Percentiles rank a stretch among this genome's conserved stretches.
These are phyloP conservation scores for Melanerpes aurifrons DNA, from an alignment of 2,113 vertebrate genomes.

Conservation along the genomic window DNA sequence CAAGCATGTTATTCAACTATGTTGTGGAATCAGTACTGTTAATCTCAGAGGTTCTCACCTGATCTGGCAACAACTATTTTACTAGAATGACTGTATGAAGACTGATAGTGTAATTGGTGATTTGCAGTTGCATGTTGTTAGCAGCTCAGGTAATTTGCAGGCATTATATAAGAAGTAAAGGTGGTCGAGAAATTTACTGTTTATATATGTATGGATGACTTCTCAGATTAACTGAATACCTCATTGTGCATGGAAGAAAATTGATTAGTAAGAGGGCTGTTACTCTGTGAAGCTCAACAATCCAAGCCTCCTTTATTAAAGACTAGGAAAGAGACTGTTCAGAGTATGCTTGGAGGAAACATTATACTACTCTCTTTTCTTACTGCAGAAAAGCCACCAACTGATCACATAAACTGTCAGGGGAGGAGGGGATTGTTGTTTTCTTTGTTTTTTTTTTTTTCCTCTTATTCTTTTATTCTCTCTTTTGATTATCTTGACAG, in stretches of 20 bases:
- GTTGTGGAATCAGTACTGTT: not conserved
- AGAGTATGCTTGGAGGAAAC: not conserved
- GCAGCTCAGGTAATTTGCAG: not conserved
- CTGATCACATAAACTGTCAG: not conserved
- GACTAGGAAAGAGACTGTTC: not conserved
- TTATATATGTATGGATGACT: not conserved
- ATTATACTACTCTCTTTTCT: not conserved
- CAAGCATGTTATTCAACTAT: not conserved
- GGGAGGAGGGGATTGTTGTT: too few species aligned
- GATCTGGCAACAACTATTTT: not conserved
- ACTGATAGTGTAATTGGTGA: not conserved
- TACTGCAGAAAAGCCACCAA: not conserved
- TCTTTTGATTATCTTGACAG: not conserved
- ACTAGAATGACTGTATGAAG: not conserved
- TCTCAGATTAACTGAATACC: not conserved
- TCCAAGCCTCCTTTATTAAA: not conserved
- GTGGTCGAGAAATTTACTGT: not conserved
- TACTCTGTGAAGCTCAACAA: not conserved
- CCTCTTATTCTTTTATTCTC: rapidly evolving
- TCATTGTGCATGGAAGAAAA: not conserved
- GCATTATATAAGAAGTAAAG: not conserved
- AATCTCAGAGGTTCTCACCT: not conserved
- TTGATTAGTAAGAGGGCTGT: not conserved
- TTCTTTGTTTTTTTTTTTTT: too few species aligned
- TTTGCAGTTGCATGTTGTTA: not conserved